Percentiles rank a stretch among this genome's conserved stretches.
Evolutionary conservation across 2,797 vertebrate genomes (phyloP).

Genomic region (Dipus sagitta): DNA sequence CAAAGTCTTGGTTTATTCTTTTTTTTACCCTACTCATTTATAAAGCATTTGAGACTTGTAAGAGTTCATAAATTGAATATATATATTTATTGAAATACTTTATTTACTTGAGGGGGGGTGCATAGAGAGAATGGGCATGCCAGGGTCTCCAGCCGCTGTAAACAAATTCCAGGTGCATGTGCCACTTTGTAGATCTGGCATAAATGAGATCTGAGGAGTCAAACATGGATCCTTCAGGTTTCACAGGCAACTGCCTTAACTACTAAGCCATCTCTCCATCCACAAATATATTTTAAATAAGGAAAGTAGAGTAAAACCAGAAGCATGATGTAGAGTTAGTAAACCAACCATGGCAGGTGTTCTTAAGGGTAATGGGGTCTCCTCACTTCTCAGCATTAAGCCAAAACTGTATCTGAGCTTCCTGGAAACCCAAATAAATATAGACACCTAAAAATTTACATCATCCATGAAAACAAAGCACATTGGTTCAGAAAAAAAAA

Average conservation of each 20-base stretch:
- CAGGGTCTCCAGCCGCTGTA: too few relatives aligned
- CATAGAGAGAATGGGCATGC: too few relatives aligned
- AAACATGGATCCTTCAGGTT: too few relatives aligned
- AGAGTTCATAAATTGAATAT: neutral
- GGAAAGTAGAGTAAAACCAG: neutral
- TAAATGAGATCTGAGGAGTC: too few relatives aligned
- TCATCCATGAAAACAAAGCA: neutral
- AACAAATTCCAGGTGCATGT: too few relatives aligned
- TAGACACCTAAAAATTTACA: neutral
- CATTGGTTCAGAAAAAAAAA: neutral
- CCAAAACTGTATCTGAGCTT: neutral
- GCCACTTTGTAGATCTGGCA: too few relatives aligned
- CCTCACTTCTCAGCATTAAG: neutral
- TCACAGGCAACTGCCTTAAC: too few relatives aligned
- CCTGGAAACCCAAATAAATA: neutral
- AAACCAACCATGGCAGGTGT: neutral
- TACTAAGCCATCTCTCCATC: too few relatives aligned
- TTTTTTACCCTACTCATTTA: conserved; percentile 22
- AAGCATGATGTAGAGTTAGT: neutral
- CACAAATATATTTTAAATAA: neutral
- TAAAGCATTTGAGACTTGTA: conserved; percentile 36
- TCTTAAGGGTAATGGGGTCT: neutral
- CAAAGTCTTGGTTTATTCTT: neutral
- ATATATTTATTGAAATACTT: too few relatives aligned
- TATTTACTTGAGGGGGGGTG: too few relatives aligned